Evolutionary conservation across 2,113 vertebrate species (phyloP).

Genomic region (Bambusicola thoracicus): DNA sequence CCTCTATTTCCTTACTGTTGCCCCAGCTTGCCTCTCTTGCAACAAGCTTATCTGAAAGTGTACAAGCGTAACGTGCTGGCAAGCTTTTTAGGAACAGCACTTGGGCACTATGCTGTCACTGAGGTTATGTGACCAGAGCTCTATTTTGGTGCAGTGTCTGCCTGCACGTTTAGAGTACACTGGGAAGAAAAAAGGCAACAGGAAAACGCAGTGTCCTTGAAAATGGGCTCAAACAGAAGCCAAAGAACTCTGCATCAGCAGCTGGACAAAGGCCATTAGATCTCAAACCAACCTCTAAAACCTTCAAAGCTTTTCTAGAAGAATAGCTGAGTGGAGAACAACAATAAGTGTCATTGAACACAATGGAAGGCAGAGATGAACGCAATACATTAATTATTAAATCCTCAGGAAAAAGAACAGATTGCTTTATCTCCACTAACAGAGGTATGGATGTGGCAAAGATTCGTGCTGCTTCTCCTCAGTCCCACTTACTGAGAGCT

Average conservation of each 20-base stretch:
- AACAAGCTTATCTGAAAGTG: background rate
- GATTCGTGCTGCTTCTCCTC: background rate
- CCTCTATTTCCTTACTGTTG: background rate
- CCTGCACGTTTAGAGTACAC: conserved; percentile 2
- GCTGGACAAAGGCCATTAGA: conserved; percentile 61
- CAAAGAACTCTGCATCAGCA: conserved; percentile 60
- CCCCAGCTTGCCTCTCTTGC: background rate
- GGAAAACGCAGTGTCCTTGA: conserved; percentile 56
- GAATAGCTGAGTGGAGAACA: conserved; percentile 23
- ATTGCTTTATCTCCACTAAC: background rate
- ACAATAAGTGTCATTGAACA: background rate
- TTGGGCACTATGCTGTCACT: background rate
- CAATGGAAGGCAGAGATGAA: background rate
- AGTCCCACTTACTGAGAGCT: background rate
- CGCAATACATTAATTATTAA: conserved; percentile 38
- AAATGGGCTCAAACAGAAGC: background rate
- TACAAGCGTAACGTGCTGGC: background rate
- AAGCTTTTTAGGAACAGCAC: conserved; percentile 8
- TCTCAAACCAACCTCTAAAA: conserved; percentile 54
- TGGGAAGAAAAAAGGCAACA: background rate
- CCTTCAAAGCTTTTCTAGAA: conserved; percentile 50
- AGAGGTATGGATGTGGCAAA: background rate
- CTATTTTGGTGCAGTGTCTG: conserved; percentile 33
- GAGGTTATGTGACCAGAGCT: background rate
- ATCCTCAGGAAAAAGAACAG: background rate